phyloP scores from a whole-genome alignment of 1,140 invertebrate species.

The Ruditapes philippinarum region DNA sequence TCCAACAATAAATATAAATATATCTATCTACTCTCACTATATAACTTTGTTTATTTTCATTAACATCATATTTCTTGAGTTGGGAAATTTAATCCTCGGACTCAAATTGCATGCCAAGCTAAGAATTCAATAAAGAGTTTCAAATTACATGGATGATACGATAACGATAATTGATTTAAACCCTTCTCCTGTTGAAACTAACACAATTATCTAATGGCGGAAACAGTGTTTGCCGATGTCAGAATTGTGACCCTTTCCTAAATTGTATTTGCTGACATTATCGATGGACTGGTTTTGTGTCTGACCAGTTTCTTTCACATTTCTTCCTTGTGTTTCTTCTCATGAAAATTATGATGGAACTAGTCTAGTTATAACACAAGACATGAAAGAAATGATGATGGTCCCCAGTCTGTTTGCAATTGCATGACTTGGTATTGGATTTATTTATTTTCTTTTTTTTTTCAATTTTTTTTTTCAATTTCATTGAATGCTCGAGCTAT shows the following conservation, averaged over 20 bases:
- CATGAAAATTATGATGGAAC: no score
- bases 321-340: no score
- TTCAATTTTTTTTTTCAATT: no score
- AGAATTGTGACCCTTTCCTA: slow-evolving; percentile 18
- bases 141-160: slow-evolving; percentile 20
- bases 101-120: slow-evolving; percentile 3
- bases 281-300: not conserved
- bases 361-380: no score
- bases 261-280: slow-evolving; percentile 35
- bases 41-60: not conserved
- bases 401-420: no score
- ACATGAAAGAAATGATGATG: no score
- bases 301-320: not conserved
- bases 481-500: no score
- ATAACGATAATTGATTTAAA: slow-evolving; percentile 27
- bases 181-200: slow-evolving; percentile 12
- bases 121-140: slow-evolving; percentile 29
- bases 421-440: no score
- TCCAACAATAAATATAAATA: no score
- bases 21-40: no score
- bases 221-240: slow-evolving; percentile 12
- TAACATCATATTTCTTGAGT: not conserved
- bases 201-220: slow-evolving; percentile 18
- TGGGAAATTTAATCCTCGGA: not conserved
- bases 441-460: no score